A percentile compares a stretch with the other conserved stretches of the same genome.
Evolutionary conservation across 2,797 vertebrate genomes (phyloP).

Genomic region (Neopelma chrysocephalum): DNA sequence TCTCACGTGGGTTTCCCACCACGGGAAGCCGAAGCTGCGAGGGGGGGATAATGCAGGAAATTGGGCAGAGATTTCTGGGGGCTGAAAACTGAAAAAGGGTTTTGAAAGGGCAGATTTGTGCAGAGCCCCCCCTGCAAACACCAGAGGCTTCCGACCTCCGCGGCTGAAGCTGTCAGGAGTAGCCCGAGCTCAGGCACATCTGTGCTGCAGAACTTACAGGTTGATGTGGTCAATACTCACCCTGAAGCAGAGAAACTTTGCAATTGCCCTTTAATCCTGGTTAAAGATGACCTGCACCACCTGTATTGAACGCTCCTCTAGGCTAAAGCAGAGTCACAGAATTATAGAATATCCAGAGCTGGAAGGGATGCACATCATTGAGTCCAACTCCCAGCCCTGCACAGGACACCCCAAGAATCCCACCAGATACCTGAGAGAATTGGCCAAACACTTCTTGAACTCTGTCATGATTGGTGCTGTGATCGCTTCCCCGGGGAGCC

Average conservation of each 20-base stretch:
- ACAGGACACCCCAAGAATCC: neutral
- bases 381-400: neutral
- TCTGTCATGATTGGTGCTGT: neutral
- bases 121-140: neutral
- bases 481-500: neutral
- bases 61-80: neutral
- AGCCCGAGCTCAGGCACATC: neutral
- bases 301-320: neutral
- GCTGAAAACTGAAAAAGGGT: neutral
- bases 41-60: fast-evolving
- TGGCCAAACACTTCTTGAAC: neutral
- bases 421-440: neutral
- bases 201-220: neutral
- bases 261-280: neutral
- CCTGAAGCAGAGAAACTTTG: neutral
- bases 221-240: fast-evolving
- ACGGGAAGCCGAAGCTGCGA: fast-evolving
- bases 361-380: neutral
- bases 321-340: neutral
- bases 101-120: neutral
- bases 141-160: fast-evolving
- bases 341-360: neutral
- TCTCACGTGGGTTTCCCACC: neutral
- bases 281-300: neutral
- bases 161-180: neutral